Conservation (phyloP, 2,113 vertebrate genomes). For the Platanista minor region DNA sequence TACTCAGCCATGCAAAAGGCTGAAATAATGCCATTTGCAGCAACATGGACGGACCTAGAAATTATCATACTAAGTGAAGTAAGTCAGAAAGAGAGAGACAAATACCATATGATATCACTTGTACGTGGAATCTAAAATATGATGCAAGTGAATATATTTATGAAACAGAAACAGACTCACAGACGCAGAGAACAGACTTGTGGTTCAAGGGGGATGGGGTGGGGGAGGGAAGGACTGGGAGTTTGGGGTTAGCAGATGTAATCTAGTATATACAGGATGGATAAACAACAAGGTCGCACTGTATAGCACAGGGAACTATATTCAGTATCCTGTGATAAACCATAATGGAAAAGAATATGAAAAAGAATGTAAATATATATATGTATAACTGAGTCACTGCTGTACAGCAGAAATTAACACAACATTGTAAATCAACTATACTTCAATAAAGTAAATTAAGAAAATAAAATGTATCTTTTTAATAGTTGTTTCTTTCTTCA, state of each 20-base stretch:
- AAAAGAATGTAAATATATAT: background rate
- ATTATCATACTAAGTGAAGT: too few relatives aligned
- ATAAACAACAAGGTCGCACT: background rate
- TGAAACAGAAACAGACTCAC: background rate
- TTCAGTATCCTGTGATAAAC: background rate
- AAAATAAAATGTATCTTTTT: background rate
- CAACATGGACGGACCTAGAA: too few relatives aligned
- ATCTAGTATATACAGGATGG: background rate
- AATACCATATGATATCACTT: too few relatives aligned
- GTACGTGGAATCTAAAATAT: background rate
- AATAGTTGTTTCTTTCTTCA: background rate
- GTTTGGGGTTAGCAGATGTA: background rate
- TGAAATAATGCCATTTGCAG: too few relatives aligned
- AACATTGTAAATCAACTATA: background rate
- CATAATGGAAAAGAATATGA: background rate
- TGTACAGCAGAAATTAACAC: background rate
- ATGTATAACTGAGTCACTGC: background rate
- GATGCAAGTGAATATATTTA: background rate
- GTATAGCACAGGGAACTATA: background rate
- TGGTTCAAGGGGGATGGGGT: background rate
- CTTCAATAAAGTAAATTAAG: background rate
- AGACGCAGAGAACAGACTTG: background rate
- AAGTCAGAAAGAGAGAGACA: too few relatives aligned
- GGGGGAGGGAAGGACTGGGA: background rate
- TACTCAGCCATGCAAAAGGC: too few relatives aligned